Evolutionary conservation across 2,888 invertebrate species (phyloP).

Genomic region (Lapara coniferarum): DNA sequence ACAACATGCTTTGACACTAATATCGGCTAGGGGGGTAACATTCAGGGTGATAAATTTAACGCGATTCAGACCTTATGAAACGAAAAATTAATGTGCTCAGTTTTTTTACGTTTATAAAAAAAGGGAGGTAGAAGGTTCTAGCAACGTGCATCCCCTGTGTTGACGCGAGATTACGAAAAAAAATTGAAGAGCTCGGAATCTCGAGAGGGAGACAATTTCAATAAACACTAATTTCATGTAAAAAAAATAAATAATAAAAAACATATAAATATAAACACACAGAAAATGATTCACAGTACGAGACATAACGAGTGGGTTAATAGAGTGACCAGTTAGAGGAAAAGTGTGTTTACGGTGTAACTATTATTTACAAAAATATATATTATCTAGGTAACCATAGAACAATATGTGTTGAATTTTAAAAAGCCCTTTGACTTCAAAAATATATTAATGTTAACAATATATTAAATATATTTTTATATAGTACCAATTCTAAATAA

Average conservation of each 20-base stretch:
- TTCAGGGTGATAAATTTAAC: conserved; percentile 35
- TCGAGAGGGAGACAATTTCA: conserved; percentile 80
- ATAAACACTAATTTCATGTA: conserved; percentile 45
- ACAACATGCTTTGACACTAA: conserved; percentile 70
- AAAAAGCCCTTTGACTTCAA: background rate
- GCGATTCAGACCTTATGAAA: conserved; percentile 43
- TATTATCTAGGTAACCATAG: conserved; percentile 29
- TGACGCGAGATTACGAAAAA: conserved; percentile 72
- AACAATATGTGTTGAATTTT: conserved; percentile 11
- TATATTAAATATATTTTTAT: background rate
- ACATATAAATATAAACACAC: conserved; percentile 59
- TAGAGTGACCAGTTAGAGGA: conserved; percentile 66
- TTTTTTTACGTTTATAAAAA: conserved; percentile 53
- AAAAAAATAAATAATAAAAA: conserved; percentile 47
- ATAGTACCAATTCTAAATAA: background rate
- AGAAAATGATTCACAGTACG: conserved; percentile 59
- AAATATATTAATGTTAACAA: background rate
- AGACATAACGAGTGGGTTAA: conserved; percentile 75
- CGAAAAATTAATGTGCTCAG: conserved; percentile 39
- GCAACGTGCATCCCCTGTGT: conserved; percentile 83
- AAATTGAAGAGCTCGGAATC: conserved; percentile 74
- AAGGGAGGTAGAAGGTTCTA: conserved; percentile 75
- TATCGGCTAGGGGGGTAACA: conserved; percentile 36
- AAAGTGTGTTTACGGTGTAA: conserved; percentile 65
- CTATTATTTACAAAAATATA: conserved; percentile 61